Conservation (phyloP, 2,113 vertebrate species). For the Eulacestoma nigropectus region DNA sequence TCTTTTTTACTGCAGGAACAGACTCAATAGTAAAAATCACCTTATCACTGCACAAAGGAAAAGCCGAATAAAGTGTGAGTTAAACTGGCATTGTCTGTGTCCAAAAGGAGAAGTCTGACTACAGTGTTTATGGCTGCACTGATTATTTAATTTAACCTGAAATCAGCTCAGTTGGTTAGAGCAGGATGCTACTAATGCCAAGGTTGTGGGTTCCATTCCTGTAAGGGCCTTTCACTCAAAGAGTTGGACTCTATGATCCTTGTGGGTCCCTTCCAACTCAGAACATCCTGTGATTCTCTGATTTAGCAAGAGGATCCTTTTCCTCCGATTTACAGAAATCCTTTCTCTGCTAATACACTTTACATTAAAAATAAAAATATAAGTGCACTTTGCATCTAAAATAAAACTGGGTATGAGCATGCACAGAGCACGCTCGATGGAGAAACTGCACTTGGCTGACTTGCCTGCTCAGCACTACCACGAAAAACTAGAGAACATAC, state of each 20-base stretch:
- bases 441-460: neutral
- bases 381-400: neutral
- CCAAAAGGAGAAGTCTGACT: neutral
- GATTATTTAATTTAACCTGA: neutral
- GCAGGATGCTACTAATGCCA: neutral
- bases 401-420: neutral
- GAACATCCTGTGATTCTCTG: neutral
- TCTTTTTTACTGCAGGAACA: neutral
- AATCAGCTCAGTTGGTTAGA: neutral
- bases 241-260: neutral
- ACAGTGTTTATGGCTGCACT: neutral
- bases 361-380: neutral
- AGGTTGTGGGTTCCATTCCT: neutral
- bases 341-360: neutral
- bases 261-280: neutral
- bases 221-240: neutral
- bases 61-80: neutral
- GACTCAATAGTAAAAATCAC: neutral
- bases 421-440: rapidly evolving
- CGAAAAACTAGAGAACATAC: neutral
- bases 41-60: neutral
- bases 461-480: no score
- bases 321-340: neutral
- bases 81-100: neutral
- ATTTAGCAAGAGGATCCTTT: neutral